Evolutionary conservation across 2,888 invertebrate genomes (phyloP).

Genomic region (Agonopterix subpropinquella): DNA sequence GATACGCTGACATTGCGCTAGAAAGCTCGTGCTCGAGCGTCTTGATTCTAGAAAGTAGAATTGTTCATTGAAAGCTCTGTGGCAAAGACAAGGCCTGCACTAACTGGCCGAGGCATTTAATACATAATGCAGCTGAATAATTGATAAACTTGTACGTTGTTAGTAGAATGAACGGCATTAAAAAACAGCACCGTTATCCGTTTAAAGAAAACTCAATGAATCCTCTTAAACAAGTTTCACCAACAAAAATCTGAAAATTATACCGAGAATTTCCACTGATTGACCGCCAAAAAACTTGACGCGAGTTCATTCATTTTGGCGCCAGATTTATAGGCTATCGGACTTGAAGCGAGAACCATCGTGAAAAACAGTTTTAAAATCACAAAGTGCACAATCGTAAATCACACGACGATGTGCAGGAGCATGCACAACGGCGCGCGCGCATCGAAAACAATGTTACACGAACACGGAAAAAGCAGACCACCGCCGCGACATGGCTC

Average conservation of each 20-base stretch:
- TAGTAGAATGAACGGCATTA: conserved; percentile 10
- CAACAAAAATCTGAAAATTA: conserved; percentile 23
- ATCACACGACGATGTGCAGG: conserved; percentile 45
- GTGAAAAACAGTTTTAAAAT: conserved; percentile 59
- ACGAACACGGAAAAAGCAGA: conserved; percentile 60
- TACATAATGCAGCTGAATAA: too few species aligned
- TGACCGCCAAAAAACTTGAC: conserved; percentile 39
- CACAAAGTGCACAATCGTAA: conserved; percentile 57
- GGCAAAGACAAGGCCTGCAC: too few species aligned
- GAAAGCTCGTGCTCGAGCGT: too few species aligned
- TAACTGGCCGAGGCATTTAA: too few species aligned
- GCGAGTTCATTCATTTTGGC: conserved; percentile 65
- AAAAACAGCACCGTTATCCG: not conserved
- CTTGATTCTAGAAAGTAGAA: too few species aligned
- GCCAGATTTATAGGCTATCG: conserved; percentile 65
- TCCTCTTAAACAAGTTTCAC: conserved; percentile 7
- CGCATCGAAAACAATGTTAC: conserved; percentile 56
- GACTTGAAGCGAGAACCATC: conserved; percentile 49
- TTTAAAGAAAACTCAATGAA: not conserved
- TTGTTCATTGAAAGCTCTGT: too few species aligned
- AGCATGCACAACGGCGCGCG: conserved; percentile 26
- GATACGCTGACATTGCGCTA: too few species aligned
- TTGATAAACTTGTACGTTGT: too few species aligned
- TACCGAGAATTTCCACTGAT: conserved; percentile 10
- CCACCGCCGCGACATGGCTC: conserved; percentile 49